Percentiles rank a stretch among this genome's conserved stretches.
Conservation (phyloP, 2,797 vertebrate genomes). For the Garrulus glandarius region DNA sequence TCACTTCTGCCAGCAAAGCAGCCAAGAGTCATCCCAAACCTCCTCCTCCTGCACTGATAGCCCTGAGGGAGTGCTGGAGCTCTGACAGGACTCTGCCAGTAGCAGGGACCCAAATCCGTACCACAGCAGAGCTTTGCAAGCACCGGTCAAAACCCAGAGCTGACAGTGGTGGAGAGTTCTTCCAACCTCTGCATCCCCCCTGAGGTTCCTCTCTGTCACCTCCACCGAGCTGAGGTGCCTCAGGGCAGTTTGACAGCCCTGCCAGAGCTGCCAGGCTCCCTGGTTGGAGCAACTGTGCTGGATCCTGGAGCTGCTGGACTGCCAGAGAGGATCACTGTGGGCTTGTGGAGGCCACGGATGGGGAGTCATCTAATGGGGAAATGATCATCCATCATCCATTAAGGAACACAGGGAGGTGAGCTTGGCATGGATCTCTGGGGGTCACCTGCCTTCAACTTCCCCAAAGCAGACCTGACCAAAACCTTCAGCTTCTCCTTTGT, state of each 20-base stretch:
- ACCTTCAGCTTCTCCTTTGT: neutral
- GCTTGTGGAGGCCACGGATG: fast-evolving
- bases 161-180: neutral
- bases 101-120: neutral
- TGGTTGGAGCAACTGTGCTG: neutral
- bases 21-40: neutral
- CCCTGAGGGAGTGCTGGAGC: fast-evolving
- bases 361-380: neutral
- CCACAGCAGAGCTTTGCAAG: neutral
- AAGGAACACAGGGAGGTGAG: neutral
- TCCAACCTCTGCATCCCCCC: neutral
- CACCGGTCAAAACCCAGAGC: neutral
- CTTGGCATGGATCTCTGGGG: neutral
- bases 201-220: neutral
- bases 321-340: fast-evolving
- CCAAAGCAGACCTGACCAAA: neutral
- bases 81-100: neutral
- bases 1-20: neutral
- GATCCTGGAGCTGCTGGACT: neutral
- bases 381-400: neutral
- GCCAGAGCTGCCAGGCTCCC: neutral
- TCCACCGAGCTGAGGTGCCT: neutral
- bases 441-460: neutral
- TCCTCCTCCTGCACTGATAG: fast-evolving
- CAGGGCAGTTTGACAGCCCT: neutral